Evolutionary conservation across 64 coral and sea anemone genomes (phyloP), one percentile per base, ranked within the genome.

Genomic region (Pocillopora verrucosa): DNA sequence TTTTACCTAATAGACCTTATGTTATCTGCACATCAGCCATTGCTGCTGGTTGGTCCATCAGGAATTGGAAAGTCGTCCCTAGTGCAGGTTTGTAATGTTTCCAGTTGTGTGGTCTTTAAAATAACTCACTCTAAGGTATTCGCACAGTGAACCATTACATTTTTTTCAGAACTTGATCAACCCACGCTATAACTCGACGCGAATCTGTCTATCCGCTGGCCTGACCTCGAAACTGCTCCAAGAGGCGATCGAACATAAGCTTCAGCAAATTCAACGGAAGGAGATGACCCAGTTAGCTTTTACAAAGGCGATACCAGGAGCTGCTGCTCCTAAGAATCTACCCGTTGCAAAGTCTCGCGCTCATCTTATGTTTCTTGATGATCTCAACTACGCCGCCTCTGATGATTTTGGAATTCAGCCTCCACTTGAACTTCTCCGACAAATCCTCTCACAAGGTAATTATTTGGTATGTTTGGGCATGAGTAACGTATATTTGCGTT

Each of bases 161-260:
- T 51, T 51, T 51, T 51, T 51, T 0, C 41, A 99, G 97, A 95
- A 95, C 67, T 76, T 99, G 26, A 76, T 99, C 34, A 90, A 72
- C 24, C 91, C 97, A 36, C 94, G 94, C 2, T 74, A 93, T 78
- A 93, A 67, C 41, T 91, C 88, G 25, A 80, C 88, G 10, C 93
- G 94, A 14, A 73, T 99, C 9, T 99, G 89, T 16, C 72, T 99
- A 80, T 92, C 97, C 35, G 65, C 78, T 87, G 91, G 93, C 41
- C 79, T 93, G 38, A 86, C 93, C 5, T 95, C 94, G 3, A 84
- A 93, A 77, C 74, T 95, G 20, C 72, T 99, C 1, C 97, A 95
- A 73, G 93, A 99, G 79, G 65, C 91, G 19, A 93, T 99, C 25
- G 97, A 99, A 61, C 76, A 94, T n/a, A 99, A 93, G 91, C 45